Evolutionary conservation across 1,140 invertebrate species (phyloP).

Genomic region (Philaenus spumarius): DNA sequence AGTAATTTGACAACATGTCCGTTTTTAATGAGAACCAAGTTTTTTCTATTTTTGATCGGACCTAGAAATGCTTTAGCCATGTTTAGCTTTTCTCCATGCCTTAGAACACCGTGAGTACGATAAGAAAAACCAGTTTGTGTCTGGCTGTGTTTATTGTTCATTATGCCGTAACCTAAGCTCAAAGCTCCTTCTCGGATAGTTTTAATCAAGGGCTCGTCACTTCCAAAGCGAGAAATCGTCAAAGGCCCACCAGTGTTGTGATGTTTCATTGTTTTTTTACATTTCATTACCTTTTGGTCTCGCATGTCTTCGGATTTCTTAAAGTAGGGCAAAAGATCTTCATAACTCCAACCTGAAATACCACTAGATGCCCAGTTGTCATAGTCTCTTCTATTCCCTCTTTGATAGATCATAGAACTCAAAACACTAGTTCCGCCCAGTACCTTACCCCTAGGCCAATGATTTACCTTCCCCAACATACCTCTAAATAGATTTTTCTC

Average conservation of each 20-base stretch:
- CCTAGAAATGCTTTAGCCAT: conserved; percentile 66
- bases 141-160: conserved; percentile 45
- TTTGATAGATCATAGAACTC: conserved; percentile 92
- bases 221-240: conserved; percentile 23
- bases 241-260: conserved; percentile 33
- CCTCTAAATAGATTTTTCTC: conserved; percentile 45
- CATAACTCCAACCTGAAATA: conserved; percentile 84
- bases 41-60: conserved; percentile 51
- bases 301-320: conserved; percentile 68
- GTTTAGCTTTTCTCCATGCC: conserved; percentile 65
- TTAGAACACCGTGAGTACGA: conserved; percentile 46
- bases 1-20: conserved; percentile 65
- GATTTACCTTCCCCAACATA: conserved; percentile 44
- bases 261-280: conserved; percentile 35
- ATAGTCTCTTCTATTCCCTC: conserved; percentile 85
- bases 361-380: conserved; percentile 82
- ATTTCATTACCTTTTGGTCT: conserved; percentile 32
- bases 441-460: conserved; percentile 70
- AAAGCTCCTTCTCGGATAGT: conserved; percentile 22
- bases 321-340: conserved; percentile 80
- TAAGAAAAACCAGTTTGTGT: conserved; percentile 41
- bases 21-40: conserved; percentile 57
- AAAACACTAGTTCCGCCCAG: conserved; percentile 90
- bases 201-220: conserved; percentile 36
- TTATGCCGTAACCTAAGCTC: conserved; percentile 44